Percentiles rank a stretch among this genome's conserved stretches.
These are phyloP conservation scores for Valencia hispanica DNA, from an alignment of 2,797 vertebrate species.

Conservation along the genomic window DNA sequence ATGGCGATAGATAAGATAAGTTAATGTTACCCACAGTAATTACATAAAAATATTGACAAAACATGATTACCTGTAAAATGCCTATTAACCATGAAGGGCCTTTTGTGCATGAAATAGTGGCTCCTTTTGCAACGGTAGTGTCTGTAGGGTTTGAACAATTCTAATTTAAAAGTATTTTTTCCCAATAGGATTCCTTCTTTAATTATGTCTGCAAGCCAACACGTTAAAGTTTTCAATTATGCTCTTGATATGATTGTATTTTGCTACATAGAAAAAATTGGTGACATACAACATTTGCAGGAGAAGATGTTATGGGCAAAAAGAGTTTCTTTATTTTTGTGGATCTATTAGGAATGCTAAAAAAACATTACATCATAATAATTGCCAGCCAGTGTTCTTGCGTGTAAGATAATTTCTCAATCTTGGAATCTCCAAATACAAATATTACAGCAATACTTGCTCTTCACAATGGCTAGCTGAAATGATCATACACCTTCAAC, in stretches of 20 bases:
- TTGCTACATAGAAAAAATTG: no score
- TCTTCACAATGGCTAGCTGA: background rate
- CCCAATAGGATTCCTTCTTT: background rate
- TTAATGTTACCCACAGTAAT: background rate
- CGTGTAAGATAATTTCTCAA: background rate
- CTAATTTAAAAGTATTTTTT: no score
- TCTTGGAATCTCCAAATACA: background rate
- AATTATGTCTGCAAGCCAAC: background rate
- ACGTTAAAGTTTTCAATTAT: background rate
- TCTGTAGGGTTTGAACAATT: background rate
- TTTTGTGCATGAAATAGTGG: background rate
- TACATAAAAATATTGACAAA: background rate
- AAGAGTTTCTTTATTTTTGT: background rate
- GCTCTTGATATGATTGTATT: background rate
- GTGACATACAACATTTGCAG: no score
- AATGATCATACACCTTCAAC: no score
- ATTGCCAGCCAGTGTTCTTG: background rate
- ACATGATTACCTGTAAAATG: background rate
- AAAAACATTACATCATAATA: background rate
- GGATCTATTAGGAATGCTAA: background rate
- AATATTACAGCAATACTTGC: background rate
- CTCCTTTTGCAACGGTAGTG: background rate
- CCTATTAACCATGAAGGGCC: background rate
- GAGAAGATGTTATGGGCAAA: no score
- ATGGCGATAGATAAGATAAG: background rate